Evolutionary conservation across 2,113 vertebrate species (phyloP).

Genomic region (Colius striatus): DNA sequence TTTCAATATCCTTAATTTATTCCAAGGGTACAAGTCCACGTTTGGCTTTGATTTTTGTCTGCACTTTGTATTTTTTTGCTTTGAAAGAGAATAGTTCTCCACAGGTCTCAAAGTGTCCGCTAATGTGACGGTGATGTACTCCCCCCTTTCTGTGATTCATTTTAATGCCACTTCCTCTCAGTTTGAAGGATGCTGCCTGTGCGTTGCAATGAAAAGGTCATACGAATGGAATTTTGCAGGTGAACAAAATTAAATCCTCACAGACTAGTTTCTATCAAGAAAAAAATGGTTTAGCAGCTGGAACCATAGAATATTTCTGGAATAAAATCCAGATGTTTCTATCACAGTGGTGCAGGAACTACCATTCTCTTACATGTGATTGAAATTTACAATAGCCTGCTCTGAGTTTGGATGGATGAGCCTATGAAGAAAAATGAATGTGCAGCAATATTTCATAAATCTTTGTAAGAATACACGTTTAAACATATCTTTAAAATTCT

Average conservation of each 20-base stretch:
- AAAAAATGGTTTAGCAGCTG: background rate
- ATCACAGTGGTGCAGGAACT: background rate
- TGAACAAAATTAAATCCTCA: conserved; percentile 40
- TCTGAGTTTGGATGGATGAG: background rate
- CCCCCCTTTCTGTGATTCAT: background rate
- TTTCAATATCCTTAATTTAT: background rate
- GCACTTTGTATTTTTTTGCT: background rate
- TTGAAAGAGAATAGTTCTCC: background rate
- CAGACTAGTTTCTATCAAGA: background rate
- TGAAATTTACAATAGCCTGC: background rate
- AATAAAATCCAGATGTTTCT: conserved; percentile 53
- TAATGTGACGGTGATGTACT: background rate
- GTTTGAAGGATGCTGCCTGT: background rate
- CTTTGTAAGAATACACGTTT: background rate
- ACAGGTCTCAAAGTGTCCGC: background rate
- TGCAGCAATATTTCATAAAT: background rate
- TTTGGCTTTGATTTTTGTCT: background rate
- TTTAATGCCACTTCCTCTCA: background rate
- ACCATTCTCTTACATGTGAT: background rate
- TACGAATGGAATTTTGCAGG: background rate
- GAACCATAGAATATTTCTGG: background rate
- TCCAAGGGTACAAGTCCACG: background rate
- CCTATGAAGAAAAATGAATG: background rate
- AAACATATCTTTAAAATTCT: background rate
- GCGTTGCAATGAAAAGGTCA: background rate